Evolutionary conservation across 2,888 invertebrate genomes (phyloP).

Genomic region (Melanostoma scalare): DNA sequence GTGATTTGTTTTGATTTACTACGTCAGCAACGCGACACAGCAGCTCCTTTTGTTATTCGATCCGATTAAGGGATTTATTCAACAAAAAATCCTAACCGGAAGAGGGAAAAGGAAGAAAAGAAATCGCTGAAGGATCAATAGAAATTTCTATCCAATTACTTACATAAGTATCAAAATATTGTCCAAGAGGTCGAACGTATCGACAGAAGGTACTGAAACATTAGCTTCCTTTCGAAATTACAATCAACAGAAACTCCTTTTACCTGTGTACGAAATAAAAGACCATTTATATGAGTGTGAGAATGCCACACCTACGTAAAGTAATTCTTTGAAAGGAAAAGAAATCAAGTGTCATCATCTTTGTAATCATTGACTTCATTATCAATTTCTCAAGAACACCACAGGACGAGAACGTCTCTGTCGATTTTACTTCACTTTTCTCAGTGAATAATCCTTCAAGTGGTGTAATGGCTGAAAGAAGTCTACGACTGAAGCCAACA

Average conservation of each 20-base stretch:
- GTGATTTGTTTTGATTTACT: constrained; percentile 53
- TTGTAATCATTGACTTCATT: constrained; percentile 57
- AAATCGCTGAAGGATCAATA: constrained; percentile 29
- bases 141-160: constrained; percentile 66
- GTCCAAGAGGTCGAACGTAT: constrained; percentile 39
- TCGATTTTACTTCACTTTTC: constrained; percentile 35
- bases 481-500: constrained; percentile 13
- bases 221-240: constrained; percentile 45
- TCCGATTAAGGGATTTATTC: constrained; percentile 49
- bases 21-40: constrained; percentile 51
- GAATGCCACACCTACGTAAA: not conserved
- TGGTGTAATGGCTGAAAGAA: constrained; percentile 63
- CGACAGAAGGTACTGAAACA: constrained; percentile 53
- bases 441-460: constrained; percentile 58
- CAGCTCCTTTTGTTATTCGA: constrained; percentile 57
- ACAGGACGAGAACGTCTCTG: constrained; percentile 19
- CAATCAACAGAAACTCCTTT: constrained; percentile 43
- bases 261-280: not conserved
- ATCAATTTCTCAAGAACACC: constrained; percentile 44
- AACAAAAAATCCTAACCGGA: constrained; percentile 30
- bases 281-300: not conserved
- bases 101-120: constrained; percentile 27
- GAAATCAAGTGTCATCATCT: constrained; percentile 41
- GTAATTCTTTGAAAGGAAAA: not conserved
- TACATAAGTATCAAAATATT: constrained; percentile 65